These are phyloP conservation scores for Trididemnum miniatum DNA, from an alignment of 23 tunicate genomes.

Conservation along the genomic window DNA sequence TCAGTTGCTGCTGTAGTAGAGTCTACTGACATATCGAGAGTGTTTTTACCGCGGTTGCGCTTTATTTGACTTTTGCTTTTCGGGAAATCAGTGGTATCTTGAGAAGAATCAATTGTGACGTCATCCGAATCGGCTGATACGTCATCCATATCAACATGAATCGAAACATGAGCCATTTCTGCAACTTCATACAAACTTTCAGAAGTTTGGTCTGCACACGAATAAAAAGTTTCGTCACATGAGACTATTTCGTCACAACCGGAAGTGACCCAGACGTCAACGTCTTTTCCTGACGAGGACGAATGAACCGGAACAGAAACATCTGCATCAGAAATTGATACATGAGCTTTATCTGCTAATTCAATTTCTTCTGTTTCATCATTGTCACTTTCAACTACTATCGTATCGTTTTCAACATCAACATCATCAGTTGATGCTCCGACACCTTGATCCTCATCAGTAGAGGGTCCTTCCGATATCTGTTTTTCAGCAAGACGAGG, in stretches of 20 bases:
- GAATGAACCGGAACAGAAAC: background rate
- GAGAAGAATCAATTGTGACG: background rate
- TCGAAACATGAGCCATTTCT: slow-evolving; percentile 60
- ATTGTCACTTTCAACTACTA: background rate
- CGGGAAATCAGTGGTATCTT: background rate
- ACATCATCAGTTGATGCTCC: background rate
- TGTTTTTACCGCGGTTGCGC: background rate
- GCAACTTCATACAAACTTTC: slow-evolving; percentile 61
- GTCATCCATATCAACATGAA: slow-evolving; percentile 9
- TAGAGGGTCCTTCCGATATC: background rate
- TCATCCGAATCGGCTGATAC: background rate
- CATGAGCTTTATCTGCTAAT: background rate
- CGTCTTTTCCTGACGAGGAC: background rate
- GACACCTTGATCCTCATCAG: background rate
- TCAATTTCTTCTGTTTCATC: background rate
- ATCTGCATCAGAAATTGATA: background rate
- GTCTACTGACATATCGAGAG: background rate
- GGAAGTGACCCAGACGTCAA: background rate
- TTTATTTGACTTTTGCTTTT: background rate
- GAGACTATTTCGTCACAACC: background rate
- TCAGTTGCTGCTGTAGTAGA: background rate
- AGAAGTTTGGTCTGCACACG: background rate
- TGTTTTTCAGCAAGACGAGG: background rate
- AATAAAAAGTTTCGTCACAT: background rate
- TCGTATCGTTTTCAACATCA: background rate